Base-by-base conservation (phyloP, 1,140 invertebrate species). In the Drosophila quadrilineata region DNA sequence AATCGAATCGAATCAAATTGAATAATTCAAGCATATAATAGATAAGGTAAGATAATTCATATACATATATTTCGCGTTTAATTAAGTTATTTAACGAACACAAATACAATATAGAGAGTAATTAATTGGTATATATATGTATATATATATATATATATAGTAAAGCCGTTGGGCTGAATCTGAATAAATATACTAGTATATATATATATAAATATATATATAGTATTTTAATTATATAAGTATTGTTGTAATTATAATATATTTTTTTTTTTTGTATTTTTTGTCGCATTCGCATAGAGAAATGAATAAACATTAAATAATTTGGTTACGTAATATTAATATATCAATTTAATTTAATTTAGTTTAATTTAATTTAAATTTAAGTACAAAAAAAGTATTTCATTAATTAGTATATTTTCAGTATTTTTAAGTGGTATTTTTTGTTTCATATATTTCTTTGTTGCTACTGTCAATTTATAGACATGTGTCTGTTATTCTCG, bases 251-350 rank as follows among this genome's bases (percentile, higher is more conserved):
- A 54, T 58, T 38, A 24, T 59, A 14, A 52, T 59, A 31, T 29
- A 17, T 63, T 17, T 29, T 22, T 19, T 38, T 43, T 46, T 26
- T 41, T 48, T 28, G 10, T 54, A 35, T 5, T 45, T 38, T 24
- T 72, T 53, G 31, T 26, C 57, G 38, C 21, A 48, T 26, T 64
- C 52, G 56, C 69, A 58, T 80, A 67, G 49, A 50, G 49, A 82
- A 76, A 79, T 73, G 53, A 85, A 66, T 85, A 85, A 76, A 85
- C 74, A 72, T 82, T 82, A 82, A 80, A 80, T 80, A 79, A 80
- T 82, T 80, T 82, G 60, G 67, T 80, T 80, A 80, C 53, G 67
- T 80, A 68, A 71, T 68, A 52, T 67, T 82, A 76, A 71, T 84
- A 84, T 73, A n/a, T 75, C 52, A 58, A 77, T 76, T 79, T 53